These are phyloP conservation scores for Clytia hemisphaerica DNA, from an alignment of 30 jellyfish, hydroid and myxozoan genomes.

Conservation along the genomic window DNA sequence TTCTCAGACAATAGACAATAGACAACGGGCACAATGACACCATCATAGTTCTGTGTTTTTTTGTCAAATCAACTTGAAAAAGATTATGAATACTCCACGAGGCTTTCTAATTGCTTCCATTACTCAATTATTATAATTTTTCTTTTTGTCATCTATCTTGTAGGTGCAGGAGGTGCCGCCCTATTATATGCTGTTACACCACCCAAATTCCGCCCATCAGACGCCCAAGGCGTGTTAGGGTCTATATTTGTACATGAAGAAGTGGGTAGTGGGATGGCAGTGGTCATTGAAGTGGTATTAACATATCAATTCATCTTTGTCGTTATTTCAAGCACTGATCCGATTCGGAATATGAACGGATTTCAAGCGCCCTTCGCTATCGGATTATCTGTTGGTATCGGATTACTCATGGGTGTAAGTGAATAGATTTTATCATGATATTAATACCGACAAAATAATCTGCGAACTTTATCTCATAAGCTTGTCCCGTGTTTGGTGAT, in stretches of 20 bases:
- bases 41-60: too few relatives aligned
- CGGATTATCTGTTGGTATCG: conserved; percentile 31
- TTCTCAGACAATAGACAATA: too few relatives aligned
- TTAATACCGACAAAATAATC: background rate
- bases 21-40: too few relatives aligned
- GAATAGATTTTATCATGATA: background rate
- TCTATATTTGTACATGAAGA: conserved; percentile 4
- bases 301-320: conserved; percentile 23
- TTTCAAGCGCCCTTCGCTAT: conserved; percentile 39
- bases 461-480: background rate
- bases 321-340: conserved; percentile 21
- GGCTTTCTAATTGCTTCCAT: too few relatives aligned
- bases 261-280: background rate
- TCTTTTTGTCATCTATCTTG: background rate
- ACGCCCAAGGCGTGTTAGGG: conserved; percentile 16
- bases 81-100: too few relatives aligned
- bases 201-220: background rate
- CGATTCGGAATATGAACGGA: background rate
- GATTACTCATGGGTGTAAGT: conserved; percentile 19
- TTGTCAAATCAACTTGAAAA: too few relatives aligned
- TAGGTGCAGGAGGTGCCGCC: conserved; percentile 26
- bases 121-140: too few relatives aligned
- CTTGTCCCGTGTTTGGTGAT: too few relatives aligned
- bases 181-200: conserved; percentile 5
- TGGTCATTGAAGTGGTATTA: conserved; percentile 5